A percentile compares a stretch with the other conserved stretches of the same genome.
Conservation (phyloP, 2,797 vertebrate species). For the Alcedo quadribrachys region DNA sequence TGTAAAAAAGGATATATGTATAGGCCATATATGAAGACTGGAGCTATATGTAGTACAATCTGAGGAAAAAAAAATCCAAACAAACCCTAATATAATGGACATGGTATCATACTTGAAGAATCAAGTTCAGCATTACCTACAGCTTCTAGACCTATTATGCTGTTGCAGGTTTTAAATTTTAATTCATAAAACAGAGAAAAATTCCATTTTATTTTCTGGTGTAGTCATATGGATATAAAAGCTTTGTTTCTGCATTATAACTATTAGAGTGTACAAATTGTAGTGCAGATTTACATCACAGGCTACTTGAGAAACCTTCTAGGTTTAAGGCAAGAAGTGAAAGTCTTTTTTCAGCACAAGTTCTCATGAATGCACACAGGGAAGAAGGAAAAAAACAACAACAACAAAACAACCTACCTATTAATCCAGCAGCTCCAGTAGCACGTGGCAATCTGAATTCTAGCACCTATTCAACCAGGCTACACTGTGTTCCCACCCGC, state of each 20-base stretch:
- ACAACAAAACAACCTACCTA: not conserved
- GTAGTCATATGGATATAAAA: conserved; percentile 16
- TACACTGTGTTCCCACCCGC: not conserved
- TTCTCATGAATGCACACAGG: not conserved
- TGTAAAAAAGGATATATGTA: not conserved
- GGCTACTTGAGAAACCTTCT: conserved; percentile 14
- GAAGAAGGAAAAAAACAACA: not conserved
- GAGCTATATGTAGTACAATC: not conserved
- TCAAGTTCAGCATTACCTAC: not conserved
- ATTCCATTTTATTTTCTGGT: conserved; percentile 23
- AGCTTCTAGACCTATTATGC: conserved; percentile 2
- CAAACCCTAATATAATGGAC: not conserved
- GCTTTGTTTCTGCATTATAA: conserved; percentile 28
- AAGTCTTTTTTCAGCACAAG: conserved; percentile 49
- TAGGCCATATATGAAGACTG: not conserved
- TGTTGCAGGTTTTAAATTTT: conserved; percentile 37
- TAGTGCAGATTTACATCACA: conserved; percentile 21
- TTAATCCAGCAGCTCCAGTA: conserved; percentile 2
- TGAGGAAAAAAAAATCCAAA: not conserved
- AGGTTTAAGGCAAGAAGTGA: conserved; percentile 26
- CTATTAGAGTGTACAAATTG: conserved; percentile 29
- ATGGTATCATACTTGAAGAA: not conserved
- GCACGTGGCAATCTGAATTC: conserved; percentile 18
- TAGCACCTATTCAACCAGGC: not conserved
- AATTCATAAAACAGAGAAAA: conserved; percentile 16